phyloP scores from a whole-genome alignment of 2,797 vertebrate genomes.

The Ptychobarbus kaznakovi region DNA sequence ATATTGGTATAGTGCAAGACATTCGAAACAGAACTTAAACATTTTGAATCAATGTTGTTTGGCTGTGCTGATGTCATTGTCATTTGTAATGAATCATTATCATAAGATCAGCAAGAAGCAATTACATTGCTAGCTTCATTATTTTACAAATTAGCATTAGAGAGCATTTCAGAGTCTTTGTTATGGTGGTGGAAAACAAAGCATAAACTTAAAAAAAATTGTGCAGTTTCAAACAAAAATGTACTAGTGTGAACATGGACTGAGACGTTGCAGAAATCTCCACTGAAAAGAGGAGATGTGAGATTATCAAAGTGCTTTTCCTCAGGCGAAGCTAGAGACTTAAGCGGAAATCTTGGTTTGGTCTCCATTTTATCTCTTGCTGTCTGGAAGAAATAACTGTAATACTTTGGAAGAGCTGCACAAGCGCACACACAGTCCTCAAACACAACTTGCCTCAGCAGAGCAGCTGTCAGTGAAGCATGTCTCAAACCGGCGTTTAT shows the following conservation, averaged over 20 bases:
- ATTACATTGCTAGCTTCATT: background rate
- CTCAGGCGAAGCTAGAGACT: background rate
- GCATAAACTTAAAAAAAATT: background rate
- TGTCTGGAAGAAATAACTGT: background rate
- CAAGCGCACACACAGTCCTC: slow-evolving; percentile 28
- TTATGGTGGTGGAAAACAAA: background rate
- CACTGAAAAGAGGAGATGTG: background rate
- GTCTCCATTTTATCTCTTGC: slow-evolving; percentile 32
- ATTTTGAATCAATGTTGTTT: background rate
- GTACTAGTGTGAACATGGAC: background rate
- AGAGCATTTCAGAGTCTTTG: background rate
- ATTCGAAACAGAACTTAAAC: background rate
- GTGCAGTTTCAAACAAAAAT: background rate
- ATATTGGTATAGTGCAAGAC: background rate
- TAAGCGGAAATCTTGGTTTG: background rate
- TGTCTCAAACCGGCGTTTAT: slow-evolving; percentile 40
- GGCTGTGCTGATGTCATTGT: background rate
- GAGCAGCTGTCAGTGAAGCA: slow-evolving; percentile 54
- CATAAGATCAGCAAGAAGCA: background rate
- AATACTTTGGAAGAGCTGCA: slow-evolving; percentile 7
- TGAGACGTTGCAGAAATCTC: background rate
- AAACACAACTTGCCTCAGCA: slow-evolving; percentile 48
- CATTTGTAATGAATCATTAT: background rate
- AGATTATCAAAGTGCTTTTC: background rate
- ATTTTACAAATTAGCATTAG: background rate